These are phyloP conservation scores for Florisuga fusca DNA, from an alignment of 2,797 vertebrate genomes.

Conservation along the genomic window DNA sequence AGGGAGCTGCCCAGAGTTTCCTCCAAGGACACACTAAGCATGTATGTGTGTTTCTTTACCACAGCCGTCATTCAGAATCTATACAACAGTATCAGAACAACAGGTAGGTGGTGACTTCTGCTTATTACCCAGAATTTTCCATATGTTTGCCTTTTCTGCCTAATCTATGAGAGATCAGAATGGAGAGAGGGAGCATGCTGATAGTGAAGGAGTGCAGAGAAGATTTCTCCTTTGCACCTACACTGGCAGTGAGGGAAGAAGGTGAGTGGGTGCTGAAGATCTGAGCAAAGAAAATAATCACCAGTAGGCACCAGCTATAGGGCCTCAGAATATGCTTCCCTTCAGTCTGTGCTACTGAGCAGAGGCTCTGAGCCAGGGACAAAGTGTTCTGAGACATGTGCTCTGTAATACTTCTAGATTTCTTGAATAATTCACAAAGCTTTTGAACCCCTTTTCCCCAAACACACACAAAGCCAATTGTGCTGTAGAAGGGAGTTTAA, in stretches of 20 bases:
- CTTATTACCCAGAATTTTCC: neutral
- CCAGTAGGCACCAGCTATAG: neutral
- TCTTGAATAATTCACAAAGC: conserved; percentile 25
- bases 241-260: neutral
- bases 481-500: neutral
- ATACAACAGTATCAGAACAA: neutral
- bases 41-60: neutral
- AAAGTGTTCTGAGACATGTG: neutral
- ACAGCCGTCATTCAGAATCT: neutral
- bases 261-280: neutral
- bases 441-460: conserved; percentile 23
- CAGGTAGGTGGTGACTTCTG: neutral
- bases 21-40: neutral
- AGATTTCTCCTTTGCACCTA: neutral
- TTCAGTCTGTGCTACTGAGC: conserved; percentile 3
- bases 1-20: neutral
- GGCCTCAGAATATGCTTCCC: neutral
- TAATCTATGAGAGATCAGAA: neutral
- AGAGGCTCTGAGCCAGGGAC: conserved; percentile 19
- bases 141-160: neutral
- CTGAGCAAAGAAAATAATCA: neutral
- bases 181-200: neutral
- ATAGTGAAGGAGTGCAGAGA: neutral
- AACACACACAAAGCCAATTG: neutral
- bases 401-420: neutral